Evolutionary conservation across 2,888 invertebrate genomes (phyloP), one percentile per base, ranked within the genome.

Genomic region (Leptopilina myrica): DNA sequence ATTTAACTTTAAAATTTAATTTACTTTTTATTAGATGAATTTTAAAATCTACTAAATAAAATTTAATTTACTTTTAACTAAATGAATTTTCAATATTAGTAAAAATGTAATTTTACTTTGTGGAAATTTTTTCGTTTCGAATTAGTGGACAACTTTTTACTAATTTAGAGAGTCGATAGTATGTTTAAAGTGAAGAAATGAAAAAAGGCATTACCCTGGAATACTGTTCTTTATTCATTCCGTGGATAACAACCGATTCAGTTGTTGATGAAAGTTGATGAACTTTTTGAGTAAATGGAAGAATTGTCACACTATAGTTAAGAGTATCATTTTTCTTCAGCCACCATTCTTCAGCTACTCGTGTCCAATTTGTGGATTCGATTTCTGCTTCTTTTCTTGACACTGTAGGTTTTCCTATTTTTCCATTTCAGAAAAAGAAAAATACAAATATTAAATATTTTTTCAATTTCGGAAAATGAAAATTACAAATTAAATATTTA

Each of bases 331-430:
- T 85, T 80, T 85, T 89, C 5, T 87, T 86, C 77, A 82, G 81
- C 9, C 90, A 81, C 91, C 91, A 91, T 85, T 90, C 89, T 76
- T 90, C 90, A 62, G 89, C 89, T 73, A 91, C 84, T 69, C 84
- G 84, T 6, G 90, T 90, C 91, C 90, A 91, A 79, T 91, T 90
- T 26, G 86, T 89, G 67, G 84, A 82, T 14, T 85, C 85, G 49
- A 88, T 84, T 76, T 89, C 89, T 77, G 80, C 84, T 78, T 89
- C 87, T 67, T 85, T 83, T 80, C 85, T 87, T 62, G 80, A 78
- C 56, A 83, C 86, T 78, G 69, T 80, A 53, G 84, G 83, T n/a
- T 76, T 81, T 67, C 83, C 82, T 82, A n/a, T 49, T 20, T 62
- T 15, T 15, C 15, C 20, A 15, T 15, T 59, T 15, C 7, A 1